Conservation (phyloP, 2,113 vertebrate genomes). For the Mastomys natalensis region DNA sequence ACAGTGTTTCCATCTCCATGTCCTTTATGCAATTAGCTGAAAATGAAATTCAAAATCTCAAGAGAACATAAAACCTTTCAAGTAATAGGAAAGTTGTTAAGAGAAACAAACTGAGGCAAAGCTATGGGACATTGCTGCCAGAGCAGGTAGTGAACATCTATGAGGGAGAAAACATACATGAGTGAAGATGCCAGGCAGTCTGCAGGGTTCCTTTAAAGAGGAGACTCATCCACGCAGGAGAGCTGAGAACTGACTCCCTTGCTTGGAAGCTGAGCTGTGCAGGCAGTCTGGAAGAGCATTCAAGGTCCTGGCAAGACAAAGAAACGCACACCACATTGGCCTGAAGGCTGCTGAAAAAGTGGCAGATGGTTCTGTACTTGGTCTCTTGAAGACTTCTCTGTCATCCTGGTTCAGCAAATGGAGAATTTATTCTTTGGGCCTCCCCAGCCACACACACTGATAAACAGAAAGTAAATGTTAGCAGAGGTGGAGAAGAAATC, state of each 20-base stretch:
- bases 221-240: neutral
- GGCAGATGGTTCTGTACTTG: neutral
- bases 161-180: neutral
- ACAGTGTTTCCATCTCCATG: neutral
- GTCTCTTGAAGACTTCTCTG: neutral
- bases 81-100: constrained; percentile 7
- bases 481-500: neutral
- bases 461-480: neutral
- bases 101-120: neutral
- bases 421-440: neutral
- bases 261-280: neutral
- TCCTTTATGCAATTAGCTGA: constrained; percentile 28
- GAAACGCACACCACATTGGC: neutral
- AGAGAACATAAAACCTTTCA: neutral
- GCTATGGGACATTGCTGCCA: neutral
- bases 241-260: neutral
- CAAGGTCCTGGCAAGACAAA: no score
- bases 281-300: neutral
- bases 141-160: neutral
- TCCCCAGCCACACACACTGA: neutral
- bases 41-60: constrained; percentile 6
- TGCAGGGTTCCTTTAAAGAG: neutral
- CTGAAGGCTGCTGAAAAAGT: neutral
- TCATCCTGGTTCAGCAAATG: neutral
- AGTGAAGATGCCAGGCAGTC: neutral